A percentile compares a stretch with the other conserved stretches of the same genome.
These are phyloP conservation scores for Kudoa iwatai DNA, from an alignment of 30 jellyfish, hydroid and myxozoan genomes.

Conservation along the genomic window DNA sequence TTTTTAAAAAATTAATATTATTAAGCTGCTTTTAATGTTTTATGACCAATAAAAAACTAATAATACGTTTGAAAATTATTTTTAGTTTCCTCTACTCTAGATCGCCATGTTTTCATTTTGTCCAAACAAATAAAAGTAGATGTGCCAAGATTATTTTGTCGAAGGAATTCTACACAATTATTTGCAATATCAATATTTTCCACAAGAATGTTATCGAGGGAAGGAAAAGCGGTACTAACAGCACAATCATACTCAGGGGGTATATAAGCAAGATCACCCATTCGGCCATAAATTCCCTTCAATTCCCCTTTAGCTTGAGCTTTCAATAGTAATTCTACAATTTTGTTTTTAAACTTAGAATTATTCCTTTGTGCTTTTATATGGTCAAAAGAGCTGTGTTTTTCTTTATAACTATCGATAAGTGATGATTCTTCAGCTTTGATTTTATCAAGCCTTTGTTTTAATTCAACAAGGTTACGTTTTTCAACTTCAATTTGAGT, in stretches of 20 bases:
- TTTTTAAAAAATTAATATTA: not conserved
- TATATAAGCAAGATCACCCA: slow-evolving; percentile 84
- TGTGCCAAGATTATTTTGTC: slow-evolving; percentile 24
- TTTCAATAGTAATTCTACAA: slow-evolving; percentile 28
- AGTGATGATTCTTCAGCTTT: too few species aligned
- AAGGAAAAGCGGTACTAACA: slow-evolving; percentile 69
- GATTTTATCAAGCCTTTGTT: too few species aligned
- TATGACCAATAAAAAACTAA: not conserved
- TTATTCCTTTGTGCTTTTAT: too few species aligned
- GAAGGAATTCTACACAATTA: slow-evolving; percentile 27
- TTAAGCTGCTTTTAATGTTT: not conserved
- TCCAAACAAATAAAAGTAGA: slow-evolving; percentile 59
- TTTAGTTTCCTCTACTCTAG: not conserved
- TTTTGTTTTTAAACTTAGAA: too few species aligned
- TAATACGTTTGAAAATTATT: not conserved
- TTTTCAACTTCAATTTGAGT: too few species aligned
- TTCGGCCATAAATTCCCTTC: slow-evolving; percentile 50
- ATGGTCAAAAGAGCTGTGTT: too few species aligned
- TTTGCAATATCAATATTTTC: slow-evolving; percentile 52
- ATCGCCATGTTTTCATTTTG: slow-evolving; percentile 10
- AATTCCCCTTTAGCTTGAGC: slow-evolving; percentile 34
- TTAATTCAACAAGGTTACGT: too few species aligned
- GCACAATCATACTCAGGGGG: slow-evolving; percentile 73
- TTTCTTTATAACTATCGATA: too few species aligned
- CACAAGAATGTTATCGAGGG: slow-evolving; percentile 32